Percentiles rank a stretch among this genome's conserved stretches.
Evolutionary conservation across 2,113 vertebrate genomes (phyloP).

Genomic region (Eptesicus fuscus): DNA sequence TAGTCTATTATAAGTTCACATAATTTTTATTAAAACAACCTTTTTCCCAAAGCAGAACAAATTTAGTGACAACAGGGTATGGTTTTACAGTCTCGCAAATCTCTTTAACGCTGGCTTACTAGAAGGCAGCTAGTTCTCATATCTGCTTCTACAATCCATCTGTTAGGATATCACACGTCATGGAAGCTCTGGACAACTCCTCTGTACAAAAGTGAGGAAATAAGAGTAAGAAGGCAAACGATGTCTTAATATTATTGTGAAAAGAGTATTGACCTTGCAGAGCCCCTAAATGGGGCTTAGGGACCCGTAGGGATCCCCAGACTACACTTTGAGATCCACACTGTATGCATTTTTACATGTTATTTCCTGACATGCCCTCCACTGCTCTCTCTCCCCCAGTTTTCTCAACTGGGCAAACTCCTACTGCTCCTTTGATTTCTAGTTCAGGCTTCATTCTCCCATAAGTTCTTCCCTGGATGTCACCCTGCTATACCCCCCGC

Average conservation of each 20-base stretch:
- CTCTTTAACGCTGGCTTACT: not conserved
- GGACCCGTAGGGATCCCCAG: not conserved
- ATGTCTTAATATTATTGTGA: not conserved
- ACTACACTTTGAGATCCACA: not conserved
- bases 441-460: not conserved
- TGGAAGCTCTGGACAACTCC: not conserved
- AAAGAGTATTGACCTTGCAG: not conserved
- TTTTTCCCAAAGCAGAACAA: not conserved
- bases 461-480: not conserved
- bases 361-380: not conserved
- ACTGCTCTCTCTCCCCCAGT: not conserved
- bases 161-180: not conserved
- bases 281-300: not conserved
- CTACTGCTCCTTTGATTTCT: not conserved
- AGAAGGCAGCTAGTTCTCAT: not conserved
- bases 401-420: not conserved
- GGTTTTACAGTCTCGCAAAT: not conserved
- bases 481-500: not conserved
- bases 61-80: not conserved
- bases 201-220: not conserved
- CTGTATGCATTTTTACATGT: not conserved
- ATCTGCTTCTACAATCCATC: not conserved
- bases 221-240: not conserved
- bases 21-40: not conserved
- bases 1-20: not conserved